A percentile compares a stretch with the other conserved stretches of the same genome.
phyloP scores from a whole-genome alignment of 1,140 invertebrate species.

The Leguminivora glycinivorella region DNA sequence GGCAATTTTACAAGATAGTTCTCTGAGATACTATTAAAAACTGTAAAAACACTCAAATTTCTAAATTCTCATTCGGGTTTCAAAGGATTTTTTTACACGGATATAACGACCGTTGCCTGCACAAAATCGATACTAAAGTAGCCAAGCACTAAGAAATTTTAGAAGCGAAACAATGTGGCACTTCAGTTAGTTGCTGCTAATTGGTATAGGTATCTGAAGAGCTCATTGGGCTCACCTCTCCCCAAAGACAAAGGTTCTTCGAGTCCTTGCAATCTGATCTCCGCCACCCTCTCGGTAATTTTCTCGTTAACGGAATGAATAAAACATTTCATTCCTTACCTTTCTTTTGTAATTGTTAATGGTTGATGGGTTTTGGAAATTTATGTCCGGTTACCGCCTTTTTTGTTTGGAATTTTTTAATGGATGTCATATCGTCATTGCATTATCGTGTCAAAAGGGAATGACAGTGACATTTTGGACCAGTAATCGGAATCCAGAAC shows the following conservation, averaged over 20 bases:
- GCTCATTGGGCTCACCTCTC: slow-evolving; percentile 70
- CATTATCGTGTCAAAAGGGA: background rate
- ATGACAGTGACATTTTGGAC: no score
- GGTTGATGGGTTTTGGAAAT: slow-evolving; percentile 74
- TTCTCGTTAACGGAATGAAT: slow-evolving; percentile 77
- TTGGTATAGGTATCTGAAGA: slow-evolving; percentile 64
- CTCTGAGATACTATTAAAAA: no score
- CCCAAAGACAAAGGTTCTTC: slow-evolving; percentile 68
- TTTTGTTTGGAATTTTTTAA: slow-evolving; percentile 56
- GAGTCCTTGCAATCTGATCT: slow-evolving; percentile 74
- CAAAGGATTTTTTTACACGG: no score
- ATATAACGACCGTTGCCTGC: background rate
- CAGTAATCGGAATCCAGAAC: no score
- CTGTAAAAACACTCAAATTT: no score
- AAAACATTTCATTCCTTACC: slow-evolving; percentile 78
- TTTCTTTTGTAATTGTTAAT: slow-evolving; percentile 78
- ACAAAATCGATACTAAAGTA: background rate
- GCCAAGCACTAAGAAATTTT: slow-evolving; percentile 33
- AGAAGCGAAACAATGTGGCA: slow-evolving; percentile 46
- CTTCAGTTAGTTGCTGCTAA: slow-evolving; percentile 57
- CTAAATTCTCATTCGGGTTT: no score
- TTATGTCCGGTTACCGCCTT: slow-evolving; percentile 63
- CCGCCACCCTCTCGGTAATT: slow-evolving; percentile 73
- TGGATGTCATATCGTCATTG: slow-evolving; percentile 27
- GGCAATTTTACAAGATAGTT: no score